Base-by-base conservation (phyloP, 2,888 invertebrate species). In the Agrochola lota region DNA sequence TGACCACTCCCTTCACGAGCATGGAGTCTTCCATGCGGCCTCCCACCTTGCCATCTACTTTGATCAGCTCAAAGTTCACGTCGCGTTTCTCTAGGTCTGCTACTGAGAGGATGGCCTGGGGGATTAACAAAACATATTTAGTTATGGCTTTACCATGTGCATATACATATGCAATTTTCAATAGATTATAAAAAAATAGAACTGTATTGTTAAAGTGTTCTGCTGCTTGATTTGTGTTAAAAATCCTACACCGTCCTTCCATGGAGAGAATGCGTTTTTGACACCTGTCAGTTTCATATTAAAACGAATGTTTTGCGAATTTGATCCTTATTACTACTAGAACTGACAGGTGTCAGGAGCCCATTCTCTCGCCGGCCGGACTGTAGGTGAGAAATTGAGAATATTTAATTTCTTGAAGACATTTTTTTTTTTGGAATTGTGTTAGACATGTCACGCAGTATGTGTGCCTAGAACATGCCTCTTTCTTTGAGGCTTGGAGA, bases 1-100 rank as follows among this genome's bases (percentile, higher is more conserved):
- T 98, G 81, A 99, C 98, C 0, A 99, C 99, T 77, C 99, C 99
- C 88, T 98, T 98, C 30, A 99, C 99, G 79, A 99, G 97, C 97
- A 99, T 97, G 0, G 99, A 99, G 94, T 99, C 99, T 94, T 99
- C 99, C 96, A 99, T 97, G 80, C 98, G 98, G 6, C 99, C 99
- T 30, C 99, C 99, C 1, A 98, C 99, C 97, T 99, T 99, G 35
- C 99, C 99, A 93, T 99, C 99, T 78, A 99, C 98, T 95, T 99
- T 99, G 94, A 99, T 99, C 89, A 99, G 97, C 95, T 99, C 99
- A 96, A 99, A 99, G 96, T 99, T 99, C 0, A 99, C 99, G 96
- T 99, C 99, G 78, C 98, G 98, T 86, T 98, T 98, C 90, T 98
- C 98, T 87, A 99, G 97, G 95, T 99, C 99, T 9, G 99, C 99